Percentiles rank a stretch among this genome's conserved stretches.
Conservation (phyloP, 2,888 invertebrate genomes). For the Maniola hyperantus region DNA sequence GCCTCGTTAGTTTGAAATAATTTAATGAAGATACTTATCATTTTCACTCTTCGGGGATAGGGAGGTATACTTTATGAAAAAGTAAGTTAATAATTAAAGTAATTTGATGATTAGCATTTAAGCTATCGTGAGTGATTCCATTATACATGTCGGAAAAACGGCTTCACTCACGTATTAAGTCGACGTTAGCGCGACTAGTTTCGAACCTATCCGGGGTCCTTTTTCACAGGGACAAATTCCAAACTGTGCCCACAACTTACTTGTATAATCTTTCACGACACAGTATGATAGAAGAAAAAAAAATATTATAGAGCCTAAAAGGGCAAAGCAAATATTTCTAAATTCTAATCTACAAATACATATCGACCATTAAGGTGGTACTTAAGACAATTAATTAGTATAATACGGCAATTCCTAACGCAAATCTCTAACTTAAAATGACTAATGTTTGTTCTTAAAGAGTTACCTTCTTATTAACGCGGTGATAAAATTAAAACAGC, state of each 20-base stretch:
- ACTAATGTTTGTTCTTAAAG: conserved; percentile 76
- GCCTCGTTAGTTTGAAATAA: conserved; percentile 3
- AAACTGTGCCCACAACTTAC: too few species aligned
- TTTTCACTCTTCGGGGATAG: not conserved
- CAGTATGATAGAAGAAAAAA: too few species aligned
- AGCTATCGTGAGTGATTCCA: too few species aligned
- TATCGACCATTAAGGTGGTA: conserved; percentile 68
- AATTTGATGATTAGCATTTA: too few species aligned
- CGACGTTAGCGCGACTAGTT: too few species aligned
- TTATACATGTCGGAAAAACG: too few species aligned
- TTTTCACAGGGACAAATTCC: too few species aligned
- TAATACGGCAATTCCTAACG: conserved; percentile 77
- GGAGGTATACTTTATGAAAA: too few species aligned
- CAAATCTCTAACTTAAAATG: conserved; percentile 76
- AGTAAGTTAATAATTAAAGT: too few species aligned
- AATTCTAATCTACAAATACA: conserved; percentile 45
- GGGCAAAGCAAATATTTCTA: conserved; percentile 27
- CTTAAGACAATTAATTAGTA: conserved; percentile 79
- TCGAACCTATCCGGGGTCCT: too few species aligned
- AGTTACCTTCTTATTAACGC: conserved; percentile 74
- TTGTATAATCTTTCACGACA: too few species aligned
- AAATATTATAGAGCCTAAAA: not conserved
- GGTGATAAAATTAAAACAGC: conserved; percentile 71
- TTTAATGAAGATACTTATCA: not conserved
- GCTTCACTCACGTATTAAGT: too few species aligned